Conservation (phyloP, 2,113 vertebrate species). For the Coptodon bakossiorum region DNA sequence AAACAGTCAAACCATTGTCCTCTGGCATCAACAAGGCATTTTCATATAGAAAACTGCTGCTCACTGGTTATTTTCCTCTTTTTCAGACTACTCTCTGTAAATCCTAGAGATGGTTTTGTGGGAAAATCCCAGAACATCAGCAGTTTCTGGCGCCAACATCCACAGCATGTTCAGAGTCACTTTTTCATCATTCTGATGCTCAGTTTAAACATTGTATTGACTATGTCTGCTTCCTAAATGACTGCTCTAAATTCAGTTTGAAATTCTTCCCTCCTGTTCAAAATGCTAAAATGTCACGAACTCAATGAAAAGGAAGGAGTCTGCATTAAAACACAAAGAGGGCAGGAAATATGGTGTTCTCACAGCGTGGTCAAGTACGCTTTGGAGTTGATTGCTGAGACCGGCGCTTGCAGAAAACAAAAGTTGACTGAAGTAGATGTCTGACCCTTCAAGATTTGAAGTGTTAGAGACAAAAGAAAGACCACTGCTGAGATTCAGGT, state of each 20-base stretch:
- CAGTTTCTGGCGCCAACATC: neutral
- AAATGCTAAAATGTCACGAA: neutral
- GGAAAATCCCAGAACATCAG: neutral
- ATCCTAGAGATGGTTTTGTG: neutral
- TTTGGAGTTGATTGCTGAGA: neutral
- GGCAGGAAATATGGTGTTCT: neutral
- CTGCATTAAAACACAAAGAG: neutral
- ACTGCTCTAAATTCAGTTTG: neutral
- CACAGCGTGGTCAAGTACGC: neutral
- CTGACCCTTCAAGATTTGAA: neutral
- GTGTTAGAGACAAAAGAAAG: neutral
- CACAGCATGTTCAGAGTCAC: neutral
- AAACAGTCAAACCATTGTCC: too few relatives aligned
- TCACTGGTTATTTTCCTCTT: neutral
- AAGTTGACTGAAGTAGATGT: neutral
- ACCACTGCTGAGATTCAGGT: neutral
- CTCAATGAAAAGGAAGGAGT: neutral
- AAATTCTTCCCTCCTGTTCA: neutral
- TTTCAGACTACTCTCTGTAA: neutral
- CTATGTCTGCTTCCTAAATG: neutral
- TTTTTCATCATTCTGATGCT: neutral
- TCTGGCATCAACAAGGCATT: neutral
- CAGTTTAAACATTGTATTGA: rapidly evolving
- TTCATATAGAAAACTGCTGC: neutral
- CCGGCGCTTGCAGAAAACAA: neutral